These are phyloP conservation scores for Polyergus mexicanus DNA, from an alignment of 1,140 invertebrate species.

Conservation along the genomic window DNA sequence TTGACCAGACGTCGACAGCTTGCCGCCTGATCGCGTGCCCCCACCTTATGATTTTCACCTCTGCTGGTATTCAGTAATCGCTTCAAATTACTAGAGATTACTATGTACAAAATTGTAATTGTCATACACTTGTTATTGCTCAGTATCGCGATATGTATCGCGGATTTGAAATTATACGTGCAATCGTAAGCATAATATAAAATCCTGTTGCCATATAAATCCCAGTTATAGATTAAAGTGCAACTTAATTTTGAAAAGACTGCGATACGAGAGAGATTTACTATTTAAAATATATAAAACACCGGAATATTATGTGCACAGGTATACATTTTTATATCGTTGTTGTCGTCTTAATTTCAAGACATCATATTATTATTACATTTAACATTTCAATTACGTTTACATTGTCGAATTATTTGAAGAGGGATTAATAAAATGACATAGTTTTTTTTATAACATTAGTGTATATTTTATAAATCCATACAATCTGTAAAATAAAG, in stretches of 20 bases:
- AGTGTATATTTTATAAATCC: constrained; percentile 54
- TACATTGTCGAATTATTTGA: not conserved
- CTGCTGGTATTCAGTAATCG: not conserved
- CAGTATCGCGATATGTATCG: constrained; percentile 16
- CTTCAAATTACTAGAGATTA: not conserved
- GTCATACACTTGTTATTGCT: constrained; percentile 36
- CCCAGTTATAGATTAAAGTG: constrained; percentile 61
- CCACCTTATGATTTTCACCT: too few species aligned
- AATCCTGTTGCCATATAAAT: constrained; percentile 41
- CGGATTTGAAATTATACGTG: not conserved
- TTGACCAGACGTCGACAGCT: constrained; percentile 79
- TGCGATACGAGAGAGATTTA: constrained; percentile 8
- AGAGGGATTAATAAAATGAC: constrained; percentile 32
- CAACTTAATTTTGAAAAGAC: constrained; percentile 44
- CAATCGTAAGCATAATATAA: not conserved
- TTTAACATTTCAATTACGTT: constrained; percentile 17
- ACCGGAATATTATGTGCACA: not conserved
- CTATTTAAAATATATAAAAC: constrained; percentile 21
- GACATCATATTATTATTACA: constrained; percentile 8
- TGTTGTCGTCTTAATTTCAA: constrained; percentile 8
- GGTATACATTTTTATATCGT: not conserved
- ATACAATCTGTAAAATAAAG: constrained; percentile 44
- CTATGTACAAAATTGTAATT: constrained; percentile 12
- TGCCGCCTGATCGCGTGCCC: constrained; percentile 69
- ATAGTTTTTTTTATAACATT: constrained; percentile 35